phyloP scores from a whole-genome alignment of 1,140 invertebrate genomes.

The Drosophila orosa region DNA sequence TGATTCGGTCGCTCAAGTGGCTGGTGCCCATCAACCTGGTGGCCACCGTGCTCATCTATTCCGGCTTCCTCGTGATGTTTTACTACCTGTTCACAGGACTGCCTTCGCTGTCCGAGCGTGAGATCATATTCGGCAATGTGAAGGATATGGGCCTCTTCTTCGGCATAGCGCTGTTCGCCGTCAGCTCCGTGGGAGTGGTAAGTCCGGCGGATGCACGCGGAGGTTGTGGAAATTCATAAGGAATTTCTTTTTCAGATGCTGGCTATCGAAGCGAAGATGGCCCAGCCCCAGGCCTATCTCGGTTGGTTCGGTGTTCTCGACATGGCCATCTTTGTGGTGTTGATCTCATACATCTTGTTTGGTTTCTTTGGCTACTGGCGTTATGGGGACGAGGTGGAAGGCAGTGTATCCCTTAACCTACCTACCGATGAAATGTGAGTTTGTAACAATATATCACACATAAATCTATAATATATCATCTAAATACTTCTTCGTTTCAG shows the following conservation, averaged over 20 bases:
- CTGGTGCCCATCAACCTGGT: constrained; percentile 41
- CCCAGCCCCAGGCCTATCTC: constrained; percentile 26
- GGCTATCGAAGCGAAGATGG: constrained; percentile 51
- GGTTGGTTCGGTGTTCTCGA: constrained; percentile 42
- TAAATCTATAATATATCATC: no score
- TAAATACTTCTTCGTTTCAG: neutral
- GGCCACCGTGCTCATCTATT: constrained; percentile 30
- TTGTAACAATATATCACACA: no score
- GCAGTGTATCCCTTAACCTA: constrained; percentile 40
- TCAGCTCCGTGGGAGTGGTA: constrained; percentile 57
- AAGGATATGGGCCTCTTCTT: constrained; percentile 27
- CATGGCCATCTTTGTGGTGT: neutral
- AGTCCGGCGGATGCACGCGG: neutral
- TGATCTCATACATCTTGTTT: constrained; percentile 12
- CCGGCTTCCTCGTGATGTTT: constrained; percentile 28
- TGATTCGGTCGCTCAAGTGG: constrained; percentile 47
- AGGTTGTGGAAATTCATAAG: neutral
- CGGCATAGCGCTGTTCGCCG: constrained; percentile 46
- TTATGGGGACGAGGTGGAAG: constrained; percentile 8
- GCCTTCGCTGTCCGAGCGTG: constrained; percentile 19
- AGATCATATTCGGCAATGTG: neutral
- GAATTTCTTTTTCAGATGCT: constrained; percentile 31
- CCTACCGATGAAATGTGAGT: constrained; percentile 46
- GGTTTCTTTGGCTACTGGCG: constrained; percentile 56
- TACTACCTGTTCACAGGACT: constrained; percentile 40